These are phyloP conservation scores for Reticulitermes speratus DNA, from an alignment of 1,140 invertebrate species.

Conservation along the genomic window DNA sequence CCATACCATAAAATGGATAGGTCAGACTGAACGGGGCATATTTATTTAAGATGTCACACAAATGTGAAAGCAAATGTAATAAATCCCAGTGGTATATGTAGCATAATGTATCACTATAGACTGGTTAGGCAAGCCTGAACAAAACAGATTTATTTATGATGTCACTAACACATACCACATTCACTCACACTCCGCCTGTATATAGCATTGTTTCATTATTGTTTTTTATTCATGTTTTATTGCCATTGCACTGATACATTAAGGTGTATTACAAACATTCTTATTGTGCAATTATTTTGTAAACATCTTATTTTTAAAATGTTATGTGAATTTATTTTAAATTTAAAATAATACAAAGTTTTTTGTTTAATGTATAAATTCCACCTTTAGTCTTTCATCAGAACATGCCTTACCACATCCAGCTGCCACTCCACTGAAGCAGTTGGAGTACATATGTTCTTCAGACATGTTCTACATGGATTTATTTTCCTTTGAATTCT, in stretches of 20 bases:
- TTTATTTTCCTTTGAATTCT: too few relatives aligned
- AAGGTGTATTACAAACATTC: neutral
- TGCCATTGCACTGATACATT: neutral
- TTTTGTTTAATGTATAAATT: neutral
- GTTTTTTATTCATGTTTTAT: neutral
- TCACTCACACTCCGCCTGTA: neutral
- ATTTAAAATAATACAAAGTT: neutral
- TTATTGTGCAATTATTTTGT: neutral
- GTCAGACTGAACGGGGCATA: too few relatives aligned
- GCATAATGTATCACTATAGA: neutral
- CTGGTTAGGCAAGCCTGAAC: neutral
- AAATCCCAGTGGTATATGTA: constrained; percentile 14
- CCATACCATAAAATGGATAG: constrained; percentile 6
- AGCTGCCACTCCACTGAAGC: neutral
- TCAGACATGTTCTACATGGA: too few relatives aligned
- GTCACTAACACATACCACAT: neutral
- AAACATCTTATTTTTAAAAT: neutral
- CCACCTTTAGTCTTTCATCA: neutral
- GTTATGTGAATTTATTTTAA: neutral
- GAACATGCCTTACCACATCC: neutral
- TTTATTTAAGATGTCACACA: neutral
- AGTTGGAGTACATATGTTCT: too few relatives aligned
- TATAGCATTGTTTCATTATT: neutral
- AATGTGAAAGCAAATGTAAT: neutral
- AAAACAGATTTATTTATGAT: neutral